phyloP scores from a whole-genome alignment of 2,888 invertebrate species.

The Yponomeuta cagnagella region DNA sequence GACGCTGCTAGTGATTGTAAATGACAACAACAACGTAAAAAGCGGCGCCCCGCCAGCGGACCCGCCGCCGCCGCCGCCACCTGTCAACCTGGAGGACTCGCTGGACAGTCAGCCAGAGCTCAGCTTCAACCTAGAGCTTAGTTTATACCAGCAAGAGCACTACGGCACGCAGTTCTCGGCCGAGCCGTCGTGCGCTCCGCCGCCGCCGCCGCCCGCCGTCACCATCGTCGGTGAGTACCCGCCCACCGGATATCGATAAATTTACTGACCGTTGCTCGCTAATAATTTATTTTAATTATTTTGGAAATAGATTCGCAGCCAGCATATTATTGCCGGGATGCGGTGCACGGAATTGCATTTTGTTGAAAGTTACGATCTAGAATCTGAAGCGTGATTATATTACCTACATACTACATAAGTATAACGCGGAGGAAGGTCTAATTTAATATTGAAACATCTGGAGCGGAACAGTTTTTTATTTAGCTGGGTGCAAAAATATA shows the following conservation, averaged over 20 bases:
- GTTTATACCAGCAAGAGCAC: conserved; percentile 81
- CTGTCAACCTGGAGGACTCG: conserved; percentile 47
- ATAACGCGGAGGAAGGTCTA: too few relatives aligned
- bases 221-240: conserved; percentile 64
- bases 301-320: not conserved
- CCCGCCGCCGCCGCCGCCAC: conserved; percentile 72
- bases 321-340: not conserved
- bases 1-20: conserved; percentile 55
- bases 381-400: not conserved
- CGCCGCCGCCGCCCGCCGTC: conserved; percentile 36
- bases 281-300: not conserved
- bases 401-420: too few relatives aligned
- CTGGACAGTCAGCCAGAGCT: conserved; percentile 63
- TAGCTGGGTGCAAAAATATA: too few relatives aligned
- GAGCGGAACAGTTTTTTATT: too few relatives aligned
- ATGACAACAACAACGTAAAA: conserved; percentile 54
- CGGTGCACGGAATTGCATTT: not conserved
- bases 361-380: not conserved
- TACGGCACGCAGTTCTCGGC: conserved; percentile 81
- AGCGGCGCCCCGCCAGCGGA: conserved; percentile 61
- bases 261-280: not conserved
- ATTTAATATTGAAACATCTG: too few relatives aligned
- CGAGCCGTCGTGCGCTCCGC: conserved; percentile 24
- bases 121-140: conserved; percentile 83
- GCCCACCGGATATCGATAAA: not conserved